Base-by-base conservation (phyloP, 2,797 vertebrate genomes). In the Lithobates pipiens region DNA sequence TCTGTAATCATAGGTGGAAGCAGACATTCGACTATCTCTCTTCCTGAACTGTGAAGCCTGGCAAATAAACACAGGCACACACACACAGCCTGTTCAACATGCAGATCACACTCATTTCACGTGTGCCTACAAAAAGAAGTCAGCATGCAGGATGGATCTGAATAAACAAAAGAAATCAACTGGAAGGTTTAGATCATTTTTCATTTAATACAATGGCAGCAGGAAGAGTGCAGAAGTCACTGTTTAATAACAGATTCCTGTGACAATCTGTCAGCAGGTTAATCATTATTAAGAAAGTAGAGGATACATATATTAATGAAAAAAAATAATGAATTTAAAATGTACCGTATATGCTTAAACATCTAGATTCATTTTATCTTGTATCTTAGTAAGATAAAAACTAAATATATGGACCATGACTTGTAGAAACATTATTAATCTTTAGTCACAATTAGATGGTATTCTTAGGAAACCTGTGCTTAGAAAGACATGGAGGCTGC, bases 141-240 rank as follows among this genome's bases (percentile, higher is more conserved):
- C 50, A 5, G 76, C 74, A 72, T 54, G 83, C 85, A 72, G 36
- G 82, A 89, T 88, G 80, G 57, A 73, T 87, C 84, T 89, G 77
- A 76, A 89, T 89, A 91, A 90, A 91, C 82, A 88, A 88, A 32
- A 78, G 68, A 25, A 71, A 77, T 68, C 82, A 84, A 82, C 69
- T 50, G 82, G 68, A 82, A 83, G 82, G 73, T 83, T 88, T 86
- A 89, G 85, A 88, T 81, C 89, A 88, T 88, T 89, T 76, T 78
- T 72, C 84, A 89, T 86, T 88, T 86, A 89, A 80, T 86, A 67
- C 65, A 54, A 69, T 0, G 0, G 74, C 80, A 61, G 78, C 83
- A 85, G 86, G 86, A 88, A 91, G 86, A 88, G 36, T 81, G 85
- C 88, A 84, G 77, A 85, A 84, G 82, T 87, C 85, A 89, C 21